Base-by-base conservation (phyloP, 2,113 vertebrate species). In the Pica pica region DNA sequence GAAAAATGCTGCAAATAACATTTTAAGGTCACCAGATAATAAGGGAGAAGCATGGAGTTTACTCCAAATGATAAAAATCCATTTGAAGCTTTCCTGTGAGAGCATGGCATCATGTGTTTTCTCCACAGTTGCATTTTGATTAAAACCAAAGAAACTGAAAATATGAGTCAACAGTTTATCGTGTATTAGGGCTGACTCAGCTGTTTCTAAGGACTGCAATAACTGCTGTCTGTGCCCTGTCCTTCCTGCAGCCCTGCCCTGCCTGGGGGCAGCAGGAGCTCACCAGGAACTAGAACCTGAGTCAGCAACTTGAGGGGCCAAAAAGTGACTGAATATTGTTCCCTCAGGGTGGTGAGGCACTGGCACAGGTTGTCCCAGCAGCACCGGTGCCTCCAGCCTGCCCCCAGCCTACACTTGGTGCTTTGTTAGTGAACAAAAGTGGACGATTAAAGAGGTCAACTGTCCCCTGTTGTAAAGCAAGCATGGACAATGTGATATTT, bases 371-470 rank as follows among this genome's bases (percentile, higher is more conserved):
- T 64, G 31, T 30, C 33, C 20, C 44, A 57, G 53, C 18, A 30
- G 55, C 23, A 1, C 77, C 0, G 13, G 27, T 22, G 22, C 68
- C n/a, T 39, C 63, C 57, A 30, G 5, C 35, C 68, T 19, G 23
- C 75, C 18, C 28, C 6, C 1, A 24, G 15, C 61, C 46, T 13
- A 4, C 4, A 0, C 31, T 10, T 21, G 2, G 22, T 7, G 47
- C 13, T 31, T 33, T 5, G 1, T 28, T 9, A 27, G 22, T 0
- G 5, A 10, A 0, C 2, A 1, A 8, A 41, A 57, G 39, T 2
- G 2, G 44, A 16, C 4, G 4, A 13, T 31, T 6, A 5, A 26
- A 49, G 74, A 23, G 59, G 22, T 41, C 28, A 19, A 1, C 31
- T 16, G 22, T 60, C 64, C 22, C 61, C 56, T 37, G 37, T 4